Base-by-base conservation (phyloP, 1,140 invertebrate genomes). In the Pteromalus puparum region DNA sequence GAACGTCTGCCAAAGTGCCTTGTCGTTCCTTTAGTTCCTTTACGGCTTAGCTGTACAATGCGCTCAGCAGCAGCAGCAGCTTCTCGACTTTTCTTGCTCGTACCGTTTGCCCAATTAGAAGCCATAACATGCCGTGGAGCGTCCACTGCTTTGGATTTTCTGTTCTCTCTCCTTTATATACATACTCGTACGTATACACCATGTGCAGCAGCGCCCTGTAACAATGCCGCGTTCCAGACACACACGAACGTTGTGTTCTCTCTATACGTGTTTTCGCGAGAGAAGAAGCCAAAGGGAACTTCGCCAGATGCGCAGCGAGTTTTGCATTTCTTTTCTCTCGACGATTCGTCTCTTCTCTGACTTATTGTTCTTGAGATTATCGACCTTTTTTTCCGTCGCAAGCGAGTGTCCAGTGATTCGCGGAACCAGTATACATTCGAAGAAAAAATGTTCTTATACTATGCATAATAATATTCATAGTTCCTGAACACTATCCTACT, bases 1-100 rank as follows among this genome's bases (percentile, higher is more conserved):
- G 61, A 79, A 68, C 77, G 77, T 67, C 77, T 67, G 77, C 77
- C 77, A 67, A 79, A 67, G 53, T 65, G 21, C 77, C 30, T n/a
- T n/a, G 21, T 67, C 77, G 61, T 67, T 68, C 18, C 46, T 53
- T 53, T 61, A 18, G 42, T 30, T 61, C 46, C 28, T 48, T 46
- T 38, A 24, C 38, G n/a, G 26, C 26, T 48, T 77, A 77, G 46
- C 48, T 28, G 68, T 30, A 70, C 68, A 28, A 70, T 28, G 26
- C 30, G 30, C 30, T 34, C 3, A 34, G 30, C 30, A 5, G 30
- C 61, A 24, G 18, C 18, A 21, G 61, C 61, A 24, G 18, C 61
- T 46, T n/a, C 46, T 48, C 28, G 6, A n/a, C 18, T 53, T 61
- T 30, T 77, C 48, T 61, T 61, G 53, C 53, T 30, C 68, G 28